Evolutionary conservation across 1,140 invertebrate genomes (phyloP), one percentile per base, ranked within the genome.

Genomic region (Drosophila seguyi): DNA sequence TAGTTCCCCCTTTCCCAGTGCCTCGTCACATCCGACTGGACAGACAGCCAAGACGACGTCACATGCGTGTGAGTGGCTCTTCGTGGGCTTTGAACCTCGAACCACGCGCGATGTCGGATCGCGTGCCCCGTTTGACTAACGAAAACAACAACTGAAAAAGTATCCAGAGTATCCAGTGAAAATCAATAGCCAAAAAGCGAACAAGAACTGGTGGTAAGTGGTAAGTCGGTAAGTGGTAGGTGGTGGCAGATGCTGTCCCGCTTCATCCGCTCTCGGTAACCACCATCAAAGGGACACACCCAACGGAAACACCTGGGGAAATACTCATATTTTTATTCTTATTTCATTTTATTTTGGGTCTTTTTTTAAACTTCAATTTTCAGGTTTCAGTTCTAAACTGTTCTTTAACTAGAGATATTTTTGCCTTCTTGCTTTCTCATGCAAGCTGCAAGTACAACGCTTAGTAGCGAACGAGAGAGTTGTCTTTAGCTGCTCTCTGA

Each of bases 121-220:
- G 75, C 75, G 75, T 78, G 75, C 75, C 66, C 52, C 67, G 52
- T 52, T 22, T n/a, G 39, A 4, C 57, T 8, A 31, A 27, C 48
- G 20, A 34, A 27, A 18, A 27, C 56, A 11, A 20, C n/a, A 38
- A 22, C 14, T 2, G 27, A 50, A 50, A 18, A 34, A 13, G 27
- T 58, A 56, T 36, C 34, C 50, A 42, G 29, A 48, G 52, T 58
- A 56, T 47, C 34, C 50, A 48, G 29, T 42, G 57, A 77, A 77
- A 77, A 77, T 77, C 75, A 77, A 77, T 77, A 77, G 62, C 50
- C 73, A 69, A 59, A 75, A 53, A 75, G n/a, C 61, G 47, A 52
- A 36, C 29, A 41, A 73, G 48, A 53, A 38, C 52, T 25, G 52
- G 10, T 56, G 36, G 69, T 8, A 57, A 41, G 20, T n/a, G 27